Conservation (phyloP, 2,797 vertebrate genomes). For the Crocidura indochinensis region DNA sequence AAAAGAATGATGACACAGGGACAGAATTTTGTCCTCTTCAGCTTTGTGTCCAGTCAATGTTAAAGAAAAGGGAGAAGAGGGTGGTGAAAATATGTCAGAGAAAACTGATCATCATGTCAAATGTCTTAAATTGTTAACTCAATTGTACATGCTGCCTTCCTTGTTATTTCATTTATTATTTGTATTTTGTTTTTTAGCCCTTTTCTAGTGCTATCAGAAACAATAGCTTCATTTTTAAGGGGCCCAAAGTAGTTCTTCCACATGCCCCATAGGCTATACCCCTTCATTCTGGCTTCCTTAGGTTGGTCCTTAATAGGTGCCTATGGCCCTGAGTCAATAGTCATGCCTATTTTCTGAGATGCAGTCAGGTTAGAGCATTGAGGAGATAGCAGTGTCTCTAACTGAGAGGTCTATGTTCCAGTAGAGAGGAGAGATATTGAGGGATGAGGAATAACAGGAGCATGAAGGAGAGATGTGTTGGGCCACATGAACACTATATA, state of each 20-base stretch:
- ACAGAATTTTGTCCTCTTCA: background rate
- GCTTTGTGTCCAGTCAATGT: slow-evolving; percentile 8
- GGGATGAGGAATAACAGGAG: background rate
- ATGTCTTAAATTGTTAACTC: background rate
- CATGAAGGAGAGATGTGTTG: background rate
- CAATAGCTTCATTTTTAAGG: background rate
- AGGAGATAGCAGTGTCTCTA: background rate
- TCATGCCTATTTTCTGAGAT: background rate
- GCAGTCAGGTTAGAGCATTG: background rate
- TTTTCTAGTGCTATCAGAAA: slow-evolving; percentile 5
- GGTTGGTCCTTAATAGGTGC: background rate
- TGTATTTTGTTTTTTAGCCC: background rate
- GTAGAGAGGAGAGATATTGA: background rate
- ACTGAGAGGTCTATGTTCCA: background rate
- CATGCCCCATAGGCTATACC: background rate
- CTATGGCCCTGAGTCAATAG: background rate
- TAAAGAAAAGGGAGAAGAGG: background rate
- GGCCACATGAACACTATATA: background rate
- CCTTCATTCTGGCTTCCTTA: slow-evolving; percentile 3
- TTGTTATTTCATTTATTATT: background rate
- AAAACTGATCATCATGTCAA: background rate
- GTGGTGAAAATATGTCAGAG: background rate
- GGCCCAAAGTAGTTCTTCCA: background rate
- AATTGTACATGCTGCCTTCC: background rate
- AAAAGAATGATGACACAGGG: background rate